Evolutionary conservation across 2,113 vertebrate genomes (phyloP).

Genomic region (Antennarius striatus): DNA sequence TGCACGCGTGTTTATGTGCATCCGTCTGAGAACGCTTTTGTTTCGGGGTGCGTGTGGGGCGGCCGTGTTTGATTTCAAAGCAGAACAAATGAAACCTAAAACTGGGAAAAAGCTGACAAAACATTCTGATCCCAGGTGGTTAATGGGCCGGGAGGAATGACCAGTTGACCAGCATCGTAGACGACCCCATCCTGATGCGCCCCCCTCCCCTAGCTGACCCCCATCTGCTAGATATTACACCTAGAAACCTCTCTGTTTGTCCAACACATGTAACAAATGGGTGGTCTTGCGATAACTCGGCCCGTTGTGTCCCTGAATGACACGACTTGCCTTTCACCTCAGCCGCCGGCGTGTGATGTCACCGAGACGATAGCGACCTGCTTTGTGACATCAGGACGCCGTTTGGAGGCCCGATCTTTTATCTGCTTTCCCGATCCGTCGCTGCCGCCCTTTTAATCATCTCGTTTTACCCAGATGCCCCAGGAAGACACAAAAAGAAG

Average conservation of each 20-base stretch:
- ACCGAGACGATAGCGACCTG: conserved; percentile 4
- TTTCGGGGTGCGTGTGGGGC: conserved; percentile 45
- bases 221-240: conserved; percentile 84
- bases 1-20: conserved; percentile 33
- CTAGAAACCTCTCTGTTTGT: conserved; percentile 74
- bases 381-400: conserved; percentile 14
- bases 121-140: conserved; percentile 81
- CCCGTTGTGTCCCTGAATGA: conserved; percentile 59
- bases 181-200: conserved; percentile 67
- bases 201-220: conserved; percentile 43
- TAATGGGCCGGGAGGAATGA: conserved; percentile 79
- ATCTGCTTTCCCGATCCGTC: conserved; percentile 30
- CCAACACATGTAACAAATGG: conserved; percentile 73
- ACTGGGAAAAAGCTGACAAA: conserved; percentile 80
- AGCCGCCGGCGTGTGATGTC: conserved; percentile 14
- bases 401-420: conserved; percentile 41
- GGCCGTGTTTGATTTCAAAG: conserved; percentile 78
- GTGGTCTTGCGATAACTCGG: conserved; percentile 77
- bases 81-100: conserved; percentile 76
- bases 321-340: conserved; percentile 33
- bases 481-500: conserved; percentile 49
- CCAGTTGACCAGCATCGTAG: conserved; percentile 80
- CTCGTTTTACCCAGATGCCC: conserved; percentile 10
- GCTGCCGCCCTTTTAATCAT: conserved; percentile 27
- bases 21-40: conserved; percentile 58